Conservation (phyloP, 2,888 invertebrate species). For the Lissonota sp. region DNA sequence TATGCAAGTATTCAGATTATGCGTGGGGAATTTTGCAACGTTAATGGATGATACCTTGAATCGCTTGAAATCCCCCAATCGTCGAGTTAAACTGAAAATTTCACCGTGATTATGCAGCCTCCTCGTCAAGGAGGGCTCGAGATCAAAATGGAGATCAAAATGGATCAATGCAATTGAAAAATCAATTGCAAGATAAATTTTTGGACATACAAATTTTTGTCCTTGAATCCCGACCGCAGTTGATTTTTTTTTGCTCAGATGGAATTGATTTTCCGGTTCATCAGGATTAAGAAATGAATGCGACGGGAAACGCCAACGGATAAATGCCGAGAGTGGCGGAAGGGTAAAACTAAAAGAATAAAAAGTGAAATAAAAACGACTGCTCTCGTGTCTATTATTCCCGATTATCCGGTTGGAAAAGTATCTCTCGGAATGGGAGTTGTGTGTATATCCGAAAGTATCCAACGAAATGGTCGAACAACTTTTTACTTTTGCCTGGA, state of each 20-base stretch:
- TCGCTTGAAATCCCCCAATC: no score
- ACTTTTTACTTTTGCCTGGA: slow-evolving; percentile 30
- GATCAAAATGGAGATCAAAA: no score
- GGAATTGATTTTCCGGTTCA: background rate
- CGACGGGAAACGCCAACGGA: background rate
- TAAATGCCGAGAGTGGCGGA: slow-evolving; percentile 16
- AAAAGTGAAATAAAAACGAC: slow-evolving; percentile 4
- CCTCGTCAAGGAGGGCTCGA: no score
- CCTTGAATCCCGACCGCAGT: no score
- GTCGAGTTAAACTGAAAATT: no score
- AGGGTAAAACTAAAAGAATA: slow-evolving; percentile 16
- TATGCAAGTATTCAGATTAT: slow-evolving; percentile 1
- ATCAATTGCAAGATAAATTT: no score
- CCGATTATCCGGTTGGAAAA: slow-evolving; percentile 46
- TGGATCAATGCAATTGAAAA: no score
- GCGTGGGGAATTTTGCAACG: slow-evolving; percentile 12
- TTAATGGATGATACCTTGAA: no score
- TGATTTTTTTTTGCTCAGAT: no score
- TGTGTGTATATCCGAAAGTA: slow-evolving; percentile 33
- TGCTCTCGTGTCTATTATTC: slow-evolving; percentile 34
- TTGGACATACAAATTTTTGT: no score
- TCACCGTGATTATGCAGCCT: no score
- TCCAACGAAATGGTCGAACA: slow-evolving; percentile 29
- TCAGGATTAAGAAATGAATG: slow-evolving; percentile 15
- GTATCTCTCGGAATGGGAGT: slow-evolving; percentile 46